These are phyloP conservation scores for Cerastoderma edule DNA, from an alignment of 2,888 invertebrate species.

Conservation along the genomic window DNA sequence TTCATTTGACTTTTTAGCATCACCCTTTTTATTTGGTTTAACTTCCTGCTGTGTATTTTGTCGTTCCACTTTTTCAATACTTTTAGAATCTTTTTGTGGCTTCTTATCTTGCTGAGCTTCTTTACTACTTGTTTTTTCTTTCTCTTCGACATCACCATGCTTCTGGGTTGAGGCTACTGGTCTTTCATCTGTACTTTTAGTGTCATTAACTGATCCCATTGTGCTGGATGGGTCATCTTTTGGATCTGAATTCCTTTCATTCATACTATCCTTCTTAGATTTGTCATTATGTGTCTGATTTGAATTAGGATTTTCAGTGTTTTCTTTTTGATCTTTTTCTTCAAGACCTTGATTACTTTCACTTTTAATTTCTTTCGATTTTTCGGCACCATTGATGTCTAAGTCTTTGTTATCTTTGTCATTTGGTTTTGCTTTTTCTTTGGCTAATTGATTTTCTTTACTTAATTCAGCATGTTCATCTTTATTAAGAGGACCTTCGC, in stretches of 20 bases:
- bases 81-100: not conserved
- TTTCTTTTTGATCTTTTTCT: no score
- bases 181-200: no score
- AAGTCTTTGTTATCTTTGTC: not conserved
- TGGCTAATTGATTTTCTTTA: constrained; percentile 4
- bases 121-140: not conserved
- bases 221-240: no score
- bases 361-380: not conserved
- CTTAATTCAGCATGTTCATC: not conserved
- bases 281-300: not conserved
- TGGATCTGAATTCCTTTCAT: no score
- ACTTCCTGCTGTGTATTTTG: constrained; percentile 2
- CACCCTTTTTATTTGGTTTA: not conserved
- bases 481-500: not conserved
- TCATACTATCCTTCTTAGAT: not conserved
- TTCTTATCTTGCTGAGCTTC: not conserved
- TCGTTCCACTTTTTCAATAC: not conserved
- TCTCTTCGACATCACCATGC: no score
- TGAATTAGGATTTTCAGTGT: no score
- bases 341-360: not conserved
- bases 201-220: no score
- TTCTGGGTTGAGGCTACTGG: no score
- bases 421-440: not conserved
- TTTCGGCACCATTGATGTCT: constrained; percentile 2
- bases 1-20: constrained; percentile 8